Conservation (phyloP, 2,888 invertebrate species). For the Lampropteryx suffumata region DNA sequence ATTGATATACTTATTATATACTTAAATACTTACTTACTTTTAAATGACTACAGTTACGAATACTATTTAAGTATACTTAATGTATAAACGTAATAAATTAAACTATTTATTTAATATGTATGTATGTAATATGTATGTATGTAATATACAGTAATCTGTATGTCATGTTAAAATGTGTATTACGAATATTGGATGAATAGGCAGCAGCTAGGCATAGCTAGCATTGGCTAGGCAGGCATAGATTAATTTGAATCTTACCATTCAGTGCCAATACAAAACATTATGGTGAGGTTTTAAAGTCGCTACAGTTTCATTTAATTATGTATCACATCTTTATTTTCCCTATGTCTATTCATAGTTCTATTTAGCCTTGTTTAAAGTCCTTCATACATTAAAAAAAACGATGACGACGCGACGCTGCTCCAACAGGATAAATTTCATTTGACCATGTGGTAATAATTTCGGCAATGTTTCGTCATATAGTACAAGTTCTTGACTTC, state of each 20-base stretch:
- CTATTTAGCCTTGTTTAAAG: slow-evolving; percentile 5
- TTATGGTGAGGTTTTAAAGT: slow-evolving; percentile 8
- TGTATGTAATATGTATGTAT: too few relatives aligned
- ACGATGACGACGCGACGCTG: slow-evolving; percentile 11
- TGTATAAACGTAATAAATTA: too few relatives aligned
- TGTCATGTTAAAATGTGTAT: too few relatives aligned
- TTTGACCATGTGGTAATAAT: background rate
- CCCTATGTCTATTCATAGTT: background rate
- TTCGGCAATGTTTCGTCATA: slow-evolving; percentile 4
- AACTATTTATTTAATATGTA: too few relatives aligned
- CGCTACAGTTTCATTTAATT: slow-evolving; percentile 7
- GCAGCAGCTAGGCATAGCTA: too few relatives aligned
- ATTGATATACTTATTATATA: too few relatives aligned
- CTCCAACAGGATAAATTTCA: slow-evolving; percentile 11
- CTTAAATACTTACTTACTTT: too few relatives aligned
- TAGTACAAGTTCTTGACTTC: background rate
- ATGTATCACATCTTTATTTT: slow-evolving; percentile 9
- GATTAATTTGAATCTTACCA: background rate
- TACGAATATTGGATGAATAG: too few relatives aligned
- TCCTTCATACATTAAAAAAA: slow-evolving; percentile 20
- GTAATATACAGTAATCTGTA: too few relatives aligned
- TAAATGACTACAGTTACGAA: too few relatives aligned
- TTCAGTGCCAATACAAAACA: background rate
- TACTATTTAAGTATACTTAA: too few relatives aligned
- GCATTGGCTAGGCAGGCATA: background rate